Evolutionary conservation across 2,797 vertebrate genomes (phyloP), one percentile per base, ranked within the genome.

Genomic region (Borostomias antarcticus): DNA sequence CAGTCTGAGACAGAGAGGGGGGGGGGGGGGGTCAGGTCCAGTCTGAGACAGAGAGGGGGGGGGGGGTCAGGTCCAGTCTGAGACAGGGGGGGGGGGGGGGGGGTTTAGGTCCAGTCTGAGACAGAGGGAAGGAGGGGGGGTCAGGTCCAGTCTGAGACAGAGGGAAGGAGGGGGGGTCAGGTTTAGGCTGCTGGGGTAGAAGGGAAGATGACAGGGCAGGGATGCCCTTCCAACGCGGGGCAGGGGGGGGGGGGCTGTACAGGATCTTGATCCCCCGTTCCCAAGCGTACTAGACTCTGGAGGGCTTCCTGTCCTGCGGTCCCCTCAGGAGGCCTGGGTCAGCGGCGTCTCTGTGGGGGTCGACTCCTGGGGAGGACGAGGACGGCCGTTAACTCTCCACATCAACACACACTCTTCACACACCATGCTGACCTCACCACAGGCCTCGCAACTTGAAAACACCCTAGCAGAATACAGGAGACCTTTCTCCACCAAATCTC

Each of bases 121-220:
- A 87, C 85, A 73, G 88, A 73, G 88, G 17, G 33, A 37, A 85
- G 89, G 88, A 86, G 86, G 85, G 85, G 88, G 84, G 90, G 58
- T 90, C 88, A 81, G 84, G 45, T 43, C 25, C 6, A 29, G n/a
- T 85, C 85, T 84, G 89, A 75, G 89, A 87, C 85, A 73, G 88
- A n/a, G n/a, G 17, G 33, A 37, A 85, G 89, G 88, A 86, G 54
- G 65, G 58, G 17, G 11, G 15, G 19, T 68, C 62, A 59, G 69
- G 37, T 86, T 86, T 80, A 86, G 86, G 89, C 86, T 29, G 37
- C n/a, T n/a, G n/a, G n/a, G n/a, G n/a, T n/a, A n/a, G n/a, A n/a
- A n/a, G n/a, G n/a, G n/a, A n/a, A n/a, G n/a, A n/a, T n/a, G n/a
- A n/a, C n/a, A n/a, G n/a, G 50, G 40, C 28, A 51, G 47, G 37